A percentile compares a stretch with the other conserved stretches of the same genome.
Conservation (phyloP, 2,113 vertebrate species). For the Bubo scandiacus region DNA sequence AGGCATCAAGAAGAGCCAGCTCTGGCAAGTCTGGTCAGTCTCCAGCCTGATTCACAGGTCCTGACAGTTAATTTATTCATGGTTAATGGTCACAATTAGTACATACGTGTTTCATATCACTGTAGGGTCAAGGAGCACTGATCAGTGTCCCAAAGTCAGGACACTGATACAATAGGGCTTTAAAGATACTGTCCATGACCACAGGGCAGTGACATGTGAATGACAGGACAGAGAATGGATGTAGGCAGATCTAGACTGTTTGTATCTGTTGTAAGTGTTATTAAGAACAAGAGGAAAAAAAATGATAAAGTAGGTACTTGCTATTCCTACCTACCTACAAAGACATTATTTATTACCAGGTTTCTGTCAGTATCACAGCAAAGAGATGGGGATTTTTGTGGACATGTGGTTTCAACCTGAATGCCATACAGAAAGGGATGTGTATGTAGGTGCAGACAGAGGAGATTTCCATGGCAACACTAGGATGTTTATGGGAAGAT, state of each 20-base stretch:
- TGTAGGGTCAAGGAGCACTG: not conserved
- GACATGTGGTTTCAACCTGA: not conserved
- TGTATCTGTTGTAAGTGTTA: not conserved
- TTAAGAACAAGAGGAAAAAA: not conserved
- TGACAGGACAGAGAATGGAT: not conserved
- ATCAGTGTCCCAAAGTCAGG: not conserved
- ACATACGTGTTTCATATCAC: not conserved
- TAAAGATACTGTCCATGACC: not conserved
- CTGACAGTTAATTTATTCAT: not conserved
- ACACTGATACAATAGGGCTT: not conserved
- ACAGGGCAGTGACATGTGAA: not conserved
- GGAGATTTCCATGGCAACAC: constrained; percentile 20
- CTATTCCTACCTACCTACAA: not conserved
- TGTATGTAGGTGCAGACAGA: not conserved
- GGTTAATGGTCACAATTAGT: not conserved
- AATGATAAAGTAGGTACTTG: not conserved
- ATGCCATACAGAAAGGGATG: not conserved
- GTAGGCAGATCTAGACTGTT: not conserved
- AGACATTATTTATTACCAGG: not conserved
- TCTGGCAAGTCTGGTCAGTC: not conserved
- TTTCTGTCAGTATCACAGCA: not conserved
- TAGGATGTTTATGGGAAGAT: not conserved
- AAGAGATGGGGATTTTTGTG: not conserved
- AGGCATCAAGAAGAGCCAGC: not conserved
- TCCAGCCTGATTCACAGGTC: not conserved